phyloP scores from a whole-genome alignment of 2,888 invertebrate species.

The Pyrrhosoma nymphula region DNA sequence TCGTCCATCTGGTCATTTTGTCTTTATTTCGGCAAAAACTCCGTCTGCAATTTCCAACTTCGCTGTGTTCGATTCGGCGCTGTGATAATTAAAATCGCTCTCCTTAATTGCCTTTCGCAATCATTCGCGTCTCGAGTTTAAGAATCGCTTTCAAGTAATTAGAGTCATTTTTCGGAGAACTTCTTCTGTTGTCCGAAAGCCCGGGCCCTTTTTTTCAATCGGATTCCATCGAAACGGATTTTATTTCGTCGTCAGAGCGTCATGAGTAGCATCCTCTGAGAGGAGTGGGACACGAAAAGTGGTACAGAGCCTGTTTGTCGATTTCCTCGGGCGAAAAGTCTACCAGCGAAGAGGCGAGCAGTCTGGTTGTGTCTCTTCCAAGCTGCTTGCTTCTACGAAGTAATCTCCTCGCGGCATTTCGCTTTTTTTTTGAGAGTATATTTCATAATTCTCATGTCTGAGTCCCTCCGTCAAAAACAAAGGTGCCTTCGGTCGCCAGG shows the following conservation, averaged over 20 bases:
- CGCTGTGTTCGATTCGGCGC: neutral
- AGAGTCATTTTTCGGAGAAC: neutral
- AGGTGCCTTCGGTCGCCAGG: neutral
- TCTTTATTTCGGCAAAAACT: neutral
- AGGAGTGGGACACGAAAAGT: neutral
- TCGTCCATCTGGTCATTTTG: neutral
- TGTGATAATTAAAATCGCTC: neutral
- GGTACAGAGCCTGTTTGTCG: neutral
- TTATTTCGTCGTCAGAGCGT: neutral
- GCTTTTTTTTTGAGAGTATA: neutral
- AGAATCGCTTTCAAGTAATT: neutral
- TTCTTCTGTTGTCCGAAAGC: neutral
- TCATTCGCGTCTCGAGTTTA: neutral
- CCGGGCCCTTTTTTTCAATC: neutral
- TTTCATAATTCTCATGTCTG: slow-evolving; percentile 5
- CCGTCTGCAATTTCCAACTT: neutral
- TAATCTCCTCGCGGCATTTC: neutral
- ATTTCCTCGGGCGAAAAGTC: neutral
- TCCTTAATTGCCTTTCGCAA: neutral
- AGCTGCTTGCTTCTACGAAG: neutral
- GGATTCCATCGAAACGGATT: neutral
- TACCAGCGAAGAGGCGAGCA: neutral
- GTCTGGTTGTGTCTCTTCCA: neutral
- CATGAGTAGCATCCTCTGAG: neutral
- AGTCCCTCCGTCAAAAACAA: neutral